phyloP scores from a whole-genome alignment of 2,888 invertebrate species.

The Tanytarsus gracilentus region DNA sequence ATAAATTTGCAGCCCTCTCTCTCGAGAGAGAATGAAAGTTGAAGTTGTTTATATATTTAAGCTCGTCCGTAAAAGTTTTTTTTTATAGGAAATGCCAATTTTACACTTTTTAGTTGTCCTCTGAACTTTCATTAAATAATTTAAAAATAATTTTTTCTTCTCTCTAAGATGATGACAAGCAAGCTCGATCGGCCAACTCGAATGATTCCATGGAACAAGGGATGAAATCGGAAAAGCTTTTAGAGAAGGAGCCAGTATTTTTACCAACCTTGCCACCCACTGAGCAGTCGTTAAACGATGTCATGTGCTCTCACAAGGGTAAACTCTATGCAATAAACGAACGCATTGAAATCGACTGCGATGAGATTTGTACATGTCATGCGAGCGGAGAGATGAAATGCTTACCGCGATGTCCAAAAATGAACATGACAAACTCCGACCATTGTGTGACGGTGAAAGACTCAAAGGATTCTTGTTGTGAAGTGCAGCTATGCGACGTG shows the following conservation, averaged over 20 bases:
- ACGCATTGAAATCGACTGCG: slow-evolving; percentile 70
- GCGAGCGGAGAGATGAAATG: slow-evolving; percentile 64
- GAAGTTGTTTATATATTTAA: no score
- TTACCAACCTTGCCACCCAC: slow-evolving; percentile 9
- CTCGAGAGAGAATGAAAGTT: neutral
- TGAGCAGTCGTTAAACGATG: slow-evolving; percentile 38
- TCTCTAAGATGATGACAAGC: slow-evolving; percentile 16
- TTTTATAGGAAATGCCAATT: no score
- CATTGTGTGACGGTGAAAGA: slow-evolving; percentile 75
- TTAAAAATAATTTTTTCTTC: neutral
- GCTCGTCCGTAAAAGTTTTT: no score
- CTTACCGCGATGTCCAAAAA: slow-evolving; percentile 56
- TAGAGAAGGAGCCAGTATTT: neutral
- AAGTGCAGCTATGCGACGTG: slow-evolving; percentile 76
- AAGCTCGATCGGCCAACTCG: slow-evolving; percentile 14
- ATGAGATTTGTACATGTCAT: slow-evolving; percentile 67
- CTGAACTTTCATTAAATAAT: no score
- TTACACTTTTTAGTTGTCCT: no score
- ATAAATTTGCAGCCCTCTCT: slow-evolving; percentile 5
- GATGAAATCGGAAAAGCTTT: slow-evolving; percentile 6
- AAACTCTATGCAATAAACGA: slow-evolving; percentile 62
- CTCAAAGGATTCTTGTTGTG: slow-evolving; percentile 75
- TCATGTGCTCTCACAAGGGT: slow-evolving; percentile 44
- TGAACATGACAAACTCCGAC: slow-evolving; percentile 51
- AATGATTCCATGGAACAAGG: neutral